phyloP scores from a whole-genome alignment of 2,113 vertebrate species.

The Pterocles burchelli region DNA sequence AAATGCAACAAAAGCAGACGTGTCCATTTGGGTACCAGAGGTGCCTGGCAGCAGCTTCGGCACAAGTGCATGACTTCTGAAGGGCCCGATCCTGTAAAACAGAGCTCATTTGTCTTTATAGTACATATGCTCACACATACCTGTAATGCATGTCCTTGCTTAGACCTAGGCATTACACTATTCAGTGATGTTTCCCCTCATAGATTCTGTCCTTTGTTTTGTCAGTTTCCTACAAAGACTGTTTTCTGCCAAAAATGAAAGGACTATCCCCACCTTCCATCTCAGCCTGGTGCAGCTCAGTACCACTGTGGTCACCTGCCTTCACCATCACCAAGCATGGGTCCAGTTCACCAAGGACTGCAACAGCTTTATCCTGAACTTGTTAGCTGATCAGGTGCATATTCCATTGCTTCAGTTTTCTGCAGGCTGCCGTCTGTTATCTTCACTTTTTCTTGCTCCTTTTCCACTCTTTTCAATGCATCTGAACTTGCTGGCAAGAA shows the following conservation, averaged over 20 bases:
- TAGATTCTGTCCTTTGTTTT: background rate
- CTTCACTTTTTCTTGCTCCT: conserved; percentile 4
- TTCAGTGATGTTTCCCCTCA: background rate
- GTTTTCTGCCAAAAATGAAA: background rate
- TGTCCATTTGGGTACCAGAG: accelerated
- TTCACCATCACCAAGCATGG: background rate
- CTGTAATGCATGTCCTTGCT: background rate
- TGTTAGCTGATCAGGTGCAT: conserved; percentile 11
- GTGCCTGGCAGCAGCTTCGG: background rate
- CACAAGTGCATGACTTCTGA: background rate
- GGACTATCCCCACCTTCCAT: background rate
- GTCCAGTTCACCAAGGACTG: background rate
- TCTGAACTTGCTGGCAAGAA: conserved; percentile 52
- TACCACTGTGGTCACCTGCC: background rate
- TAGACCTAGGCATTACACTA: background rate
- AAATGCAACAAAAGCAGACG: accelerated
- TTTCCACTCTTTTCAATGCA: background rate
- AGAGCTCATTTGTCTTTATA: background rate
- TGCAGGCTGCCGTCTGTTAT: conserved; percentile 52
- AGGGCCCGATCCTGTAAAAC: background rate
- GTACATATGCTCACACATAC: background rate
- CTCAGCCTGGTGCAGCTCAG: background rate
- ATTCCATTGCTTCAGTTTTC: conserved; percentile 51
- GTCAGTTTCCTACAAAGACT: background rate
- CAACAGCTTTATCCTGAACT: background rate